phyloP scores from a whole-genome alignment of 1,140 invertebrate species.

The Coptotermes formosanus region DNA sequence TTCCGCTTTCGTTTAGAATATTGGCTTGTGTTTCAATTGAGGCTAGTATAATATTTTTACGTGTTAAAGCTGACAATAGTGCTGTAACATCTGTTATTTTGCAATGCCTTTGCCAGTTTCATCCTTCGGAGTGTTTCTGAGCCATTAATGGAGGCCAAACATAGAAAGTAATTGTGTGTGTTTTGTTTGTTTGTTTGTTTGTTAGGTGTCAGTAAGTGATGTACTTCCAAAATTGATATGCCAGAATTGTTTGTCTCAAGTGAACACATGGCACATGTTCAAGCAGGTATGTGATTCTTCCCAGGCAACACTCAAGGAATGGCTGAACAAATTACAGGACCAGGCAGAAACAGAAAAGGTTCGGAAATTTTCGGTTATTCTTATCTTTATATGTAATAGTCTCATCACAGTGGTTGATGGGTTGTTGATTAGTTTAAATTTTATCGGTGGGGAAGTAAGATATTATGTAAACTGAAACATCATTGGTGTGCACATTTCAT shows the following conservation, averaged over 20 bases:
- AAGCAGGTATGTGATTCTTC: constrained; percentile 47
- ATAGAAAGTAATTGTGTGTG: neutral
- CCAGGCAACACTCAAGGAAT: constrained; percentile 48
- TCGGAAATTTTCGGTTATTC: neutral
- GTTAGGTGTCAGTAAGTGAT: constrained; percentile 46
- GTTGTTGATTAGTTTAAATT: too few relatives aligned
- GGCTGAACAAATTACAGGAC: constrained; percentile 39
- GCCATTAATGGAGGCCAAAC: neutral
- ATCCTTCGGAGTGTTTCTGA: neutral
- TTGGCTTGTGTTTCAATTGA: constrained; percentile 59
- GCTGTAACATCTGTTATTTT: neutral
- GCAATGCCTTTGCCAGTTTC: neutral
- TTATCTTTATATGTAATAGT: too few relatives aligned
- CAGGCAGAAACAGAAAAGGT: neutral
- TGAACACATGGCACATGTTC: constrained; percentile 51
- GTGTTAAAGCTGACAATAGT: neutral
- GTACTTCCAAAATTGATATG: constrained; percentile 49
- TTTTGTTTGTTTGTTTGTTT: constrained; percentile 31
- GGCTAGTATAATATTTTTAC: constrained; percentile 45
- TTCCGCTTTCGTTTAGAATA: constrained; percentile 57
- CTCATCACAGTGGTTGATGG: too few relatives aligned
- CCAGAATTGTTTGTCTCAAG: constrained; percentile 44
- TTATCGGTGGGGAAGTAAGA: too few relatives aligned
- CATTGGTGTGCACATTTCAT: too few relatives aligned
- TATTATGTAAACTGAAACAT: too few relatives aligned